Evolutionary conservation across 2,888 invertebrate species (phyloP).

Genomic region (Pyrgus malvae): DNA sequence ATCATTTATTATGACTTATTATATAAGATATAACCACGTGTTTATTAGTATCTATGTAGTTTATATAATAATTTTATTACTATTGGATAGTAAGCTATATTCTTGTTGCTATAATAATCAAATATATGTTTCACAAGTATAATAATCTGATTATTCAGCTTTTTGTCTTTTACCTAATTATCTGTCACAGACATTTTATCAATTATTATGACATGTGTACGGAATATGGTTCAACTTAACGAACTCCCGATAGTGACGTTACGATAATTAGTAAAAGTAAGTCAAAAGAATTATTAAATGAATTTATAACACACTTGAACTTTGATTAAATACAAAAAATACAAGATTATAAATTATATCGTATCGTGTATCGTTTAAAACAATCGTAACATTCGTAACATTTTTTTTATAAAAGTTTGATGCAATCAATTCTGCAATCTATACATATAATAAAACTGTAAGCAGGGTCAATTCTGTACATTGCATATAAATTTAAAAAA

Average conservation of each 20-base stretch:
- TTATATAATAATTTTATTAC: no score
- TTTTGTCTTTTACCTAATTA: constrained; percentile 14
- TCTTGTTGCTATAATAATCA: neutral
- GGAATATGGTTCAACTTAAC: constrained; percentile 11
- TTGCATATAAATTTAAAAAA: no score
- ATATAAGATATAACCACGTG: no score
- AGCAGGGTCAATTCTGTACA: no score
- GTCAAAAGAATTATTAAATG: constrained; percentile 5
- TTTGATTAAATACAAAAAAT: neutral
- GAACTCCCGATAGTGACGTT: constrained; percentile 6
- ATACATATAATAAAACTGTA: no score
- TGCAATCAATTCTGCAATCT: no score
- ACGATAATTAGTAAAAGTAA: constrained; percentile 16
- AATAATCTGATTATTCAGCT: neutral
- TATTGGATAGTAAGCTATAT: no score
- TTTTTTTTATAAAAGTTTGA: no score
- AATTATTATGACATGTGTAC: neutral
- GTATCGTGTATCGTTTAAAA: no score
- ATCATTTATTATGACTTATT: no score
- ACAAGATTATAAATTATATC: neutral
- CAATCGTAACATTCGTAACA: no score
- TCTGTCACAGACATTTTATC: neutral
- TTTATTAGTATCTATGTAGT: no score
- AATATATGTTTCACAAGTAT: neutral
- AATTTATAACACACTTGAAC: constrained; percentile 3